These are phyloP conservation scores for Sarcoramphus papa DNA, from an alignment of 2,797 vertebrate genomes.

Conservation along the genomic window DNA sequence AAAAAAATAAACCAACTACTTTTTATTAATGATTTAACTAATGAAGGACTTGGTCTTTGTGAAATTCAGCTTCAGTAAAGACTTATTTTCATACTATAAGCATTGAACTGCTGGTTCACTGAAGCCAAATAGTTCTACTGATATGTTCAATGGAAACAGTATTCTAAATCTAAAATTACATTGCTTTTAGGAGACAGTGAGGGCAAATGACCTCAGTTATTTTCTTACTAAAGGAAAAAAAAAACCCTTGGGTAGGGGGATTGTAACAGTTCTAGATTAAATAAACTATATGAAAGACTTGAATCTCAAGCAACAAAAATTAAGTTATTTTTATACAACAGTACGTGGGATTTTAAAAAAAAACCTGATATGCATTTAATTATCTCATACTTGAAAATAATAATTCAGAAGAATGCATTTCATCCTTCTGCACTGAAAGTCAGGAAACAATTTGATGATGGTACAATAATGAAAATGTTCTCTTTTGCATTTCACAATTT, in stretches of 20 bases:
- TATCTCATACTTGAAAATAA: neutral
- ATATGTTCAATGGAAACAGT: neutral
- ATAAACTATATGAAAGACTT: neutral
- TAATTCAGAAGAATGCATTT: constrained; percentile 2
- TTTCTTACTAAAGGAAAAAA: neutral
- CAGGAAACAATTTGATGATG: constrained; percentile 65
- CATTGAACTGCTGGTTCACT: neutral
- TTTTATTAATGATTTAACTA: neutral
- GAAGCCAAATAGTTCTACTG: neutral
- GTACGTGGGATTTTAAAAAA: neutral
- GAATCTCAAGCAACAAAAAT: neutral
- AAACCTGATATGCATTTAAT: neutral
- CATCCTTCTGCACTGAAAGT: constrained; percentile 24
- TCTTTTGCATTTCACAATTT: constrained; percentile 65
- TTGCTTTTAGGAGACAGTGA: neutral
- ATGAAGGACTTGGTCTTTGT: neutral
- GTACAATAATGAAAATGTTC: constrained; percentile 71
- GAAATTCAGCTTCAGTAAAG: neutral
- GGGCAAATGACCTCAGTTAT: neutral
- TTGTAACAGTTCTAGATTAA: neutral
- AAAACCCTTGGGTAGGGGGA: neutral
- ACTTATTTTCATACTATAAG: neutral
- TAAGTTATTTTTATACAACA: neutral
- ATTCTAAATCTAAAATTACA: neutral
- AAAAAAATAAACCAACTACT: neutral